Evolutionary conservation across 1,140 invertebrate genomes (phyloP).

Genomic region (Zaprionus nigranus): DNA sequence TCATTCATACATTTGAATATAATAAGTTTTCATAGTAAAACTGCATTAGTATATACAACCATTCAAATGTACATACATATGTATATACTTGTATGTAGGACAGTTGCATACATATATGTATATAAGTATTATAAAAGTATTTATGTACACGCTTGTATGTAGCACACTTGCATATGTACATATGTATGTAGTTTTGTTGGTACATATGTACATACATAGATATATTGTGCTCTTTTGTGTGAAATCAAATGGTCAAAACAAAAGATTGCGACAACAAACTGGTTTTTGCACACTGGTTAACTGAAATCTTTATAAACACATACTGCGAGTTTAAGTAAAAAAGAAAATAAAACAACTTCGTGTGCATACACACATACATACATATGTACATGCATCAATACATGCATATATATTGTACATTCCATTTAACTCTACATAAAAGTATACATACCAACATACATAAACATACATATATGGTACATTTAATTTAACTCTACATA

Average conservation of each 20-base stretch:
- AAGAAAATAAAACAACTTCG: conserved; percentile 38
- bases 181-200: background rate
- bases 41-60: conserved; percentile 8
- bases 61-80: background rate
- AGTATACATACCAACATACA: too few species aligned
- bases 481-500: too few species aligned
- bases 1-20: conserved; percentile 9
- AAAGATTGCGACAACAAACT: conserved; percentile 63
- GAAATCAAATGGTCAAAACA: conserved; percentile 61
- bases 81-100: too few species aligned
- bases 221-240: conserved; percentile 53
- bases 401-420: too few species aligned
- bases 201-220: conserved; percentile 2
- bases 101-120: background rate
- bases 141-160: too few species aligned
- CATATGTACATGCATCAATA: too few species aligned
- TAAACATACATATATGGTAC: too few species aligned
- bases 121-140: too few species aligned
- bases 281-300: conserved; percentile 55
- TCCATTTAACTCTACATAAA: too few species aligned
- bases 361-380: background rate
- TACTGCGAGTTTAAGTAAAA: conserved; percentile 83
- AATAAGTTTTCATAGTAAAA: conserved; percentile 16
- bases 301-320: conserved; percentile 36
- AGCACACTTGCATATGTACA: too few species aligned